A percentile compares a stretch with the other conserved stretches of the same genome.
phyloP scores from a whole-genome alignment of 1,140 invertebrate species.

The Drosophila varians region DNA sequence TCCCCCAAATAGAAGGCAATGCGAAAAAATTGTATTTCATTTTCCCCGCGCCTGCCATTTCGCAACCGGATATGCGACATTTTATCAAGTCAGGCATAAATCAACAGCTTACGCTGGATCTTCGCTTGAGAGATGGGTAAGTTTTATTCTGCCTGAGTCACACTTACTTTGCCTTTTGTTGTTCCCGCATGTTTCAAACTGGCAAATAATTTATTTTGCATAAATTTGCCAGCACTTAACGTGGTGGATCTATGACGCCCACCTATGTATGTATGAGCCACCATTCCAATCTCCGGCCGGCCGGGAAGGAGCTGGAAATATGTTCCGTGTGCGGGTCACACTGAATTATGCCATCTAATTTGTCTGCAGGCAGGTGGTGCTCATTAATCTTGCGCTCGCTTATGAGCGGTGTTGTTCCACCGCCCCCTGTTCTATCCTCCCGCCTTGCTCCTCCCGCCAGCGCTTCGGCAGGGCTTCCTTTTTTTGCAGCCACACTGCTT shows the following conservation, averaged over 20 bases:
- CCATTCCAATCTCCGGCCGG: not conserved
- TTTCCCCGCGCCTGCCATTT: constrained; percentile 24
- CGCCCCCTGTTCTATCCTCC: not conserved
- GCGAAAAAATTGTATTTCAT: constrained; percentile 51
- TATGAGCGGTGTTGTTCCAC: constrained; percentile 24
- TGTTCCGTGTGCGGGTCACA: constrained; percentile 57
- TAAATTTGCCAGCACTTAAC: constrained; percentile 62
- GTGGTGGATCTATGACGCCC: constrained; percentile 31
- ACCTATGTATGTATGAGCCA: constrained; percentile 31
- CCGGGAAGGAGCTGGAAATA: constrained; percentile 17
- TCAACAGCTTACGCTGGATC: constrained; percentile 51
- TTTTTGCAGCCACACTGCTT: constrained; percentile 25
- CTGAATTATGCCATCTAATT: constrained; percentile 78
- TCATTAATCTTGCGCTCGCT: constrained; percentile 75
- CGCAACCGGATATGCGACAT: constrained; percentile 49
- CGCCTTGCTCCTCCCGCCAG: not conserved
- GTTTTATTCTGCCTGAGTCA: constrained; percentile 2
- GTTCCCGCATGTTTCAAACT: constrained; percentile 36
- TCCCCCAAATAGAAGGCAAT: not conserved
- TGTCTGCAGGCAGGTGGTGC: constrained; percentile 74
- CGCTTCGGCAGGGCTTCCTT: not conserved
- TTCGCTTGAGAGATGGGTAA: not conserved
- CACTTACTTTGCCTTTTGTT: constrained; percentile 20
- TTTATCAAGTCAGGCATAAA: constrained; percentile 64
- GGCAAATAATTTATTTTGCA: constrained; percentile 63